Base-by-base conservation (phyloP, 2,797 vertebrate genomes). In the Glossophaga mutica region DNA sequence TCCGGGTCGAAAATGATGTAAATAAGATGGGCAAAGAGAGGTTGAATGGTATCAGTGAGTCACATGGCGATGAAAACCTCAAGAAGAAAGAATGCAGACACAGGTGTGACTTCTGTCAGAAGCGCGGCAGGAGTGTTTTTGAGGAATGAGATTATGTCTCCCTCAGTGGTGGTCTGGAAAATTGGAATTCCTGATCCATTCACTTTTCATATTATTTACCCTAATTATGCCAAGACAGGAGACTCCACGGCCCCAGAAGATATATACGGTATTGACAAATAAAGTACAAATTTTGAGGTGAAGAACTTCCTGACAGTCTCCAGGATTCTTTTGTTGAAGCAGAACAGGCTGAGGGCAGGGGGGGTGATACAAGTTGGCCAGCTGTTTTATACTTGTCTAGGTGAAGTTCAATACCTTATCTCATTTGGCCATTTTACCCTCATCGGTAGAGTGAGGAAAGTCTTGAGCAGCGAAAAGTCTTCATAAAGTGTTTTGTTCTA, bases 61-160 rank as follows among this genome's bases (percentile, higher is more conserved):
- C 97, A 96, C 98, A 97, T 97, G 97, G 97, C 94, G 97, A 98
- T 98, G 98, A 98, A 98, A 98, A 97, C 88, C 94, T 97, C 97
- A 98, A 96, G 97, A 98, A 91, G 89, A 87, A 98, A 97, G 95
- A 98, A 96, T 98, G 94, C 95, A 97, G 98, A 98, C 98, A 98
- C 96, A 98, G 97, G 98, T 97, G 97, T 97, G 97, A 98, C 97
- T 97, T 94, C 82, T 81, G 32, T 73, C 84, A 77, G 67, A 90
- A 81, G 34, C 5, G 8, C 5, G 74, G 57, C 44, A 90, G 67
- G 62, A 34, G 15, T 84, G 0, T 83, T 96, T 97, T 90, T 95
- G 94, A 95, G 67, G 21, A 8, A 77, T 39, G 34, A 83, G 26
- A 81, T 15, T 57, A 34, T 44, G 44, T 50, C 39, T 83, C 48